Evolutionary conservation across 2,113 vertebrate species (phyloP), one percentile per base, ranked within the genome.

Genomic region (Xiphophorus maculatus): DNA sequence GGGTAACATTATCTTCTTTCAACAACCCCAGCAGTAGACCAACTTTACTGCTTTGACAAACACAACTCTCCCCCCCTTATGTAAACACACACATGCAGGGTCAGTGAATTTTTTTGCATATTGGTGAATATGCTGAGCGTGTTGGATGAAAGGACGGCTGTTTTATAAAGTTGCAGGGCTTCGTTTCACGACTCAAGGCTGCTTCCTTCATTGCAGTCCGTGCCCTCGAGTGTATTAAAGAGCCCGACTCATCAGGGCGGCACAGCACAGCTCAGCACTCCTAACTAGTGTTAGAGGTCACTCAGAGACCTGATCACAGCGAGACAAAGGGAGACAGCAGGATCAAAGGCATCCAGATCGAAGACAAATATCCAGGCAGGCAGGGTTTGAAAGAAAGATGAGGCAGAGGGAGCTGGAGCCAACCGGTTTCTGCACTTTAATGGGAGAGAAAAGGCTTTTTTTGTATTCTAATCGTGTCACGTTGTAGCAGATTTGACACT

Each of bases 291-390:
- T 51, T 58, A 81, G 83, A 92, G 86, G 89, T 90, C 86, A 77
- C 68, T 66, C 28, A 19, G 66, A 58, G 71, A 79, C 77, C 86
- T 70, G 82, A 87, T 83, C 75, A 40, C 63, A 71, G 74, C 63
- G 54, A 85, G 76, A 62, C 14, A 48, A 28, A 27, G 64, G 42
- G 40, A 60, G 83, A 84, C 89, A 67, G 81, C 80, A 69, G 76
- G 87, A 92, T 91, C 88, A 89, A 90, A 92, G 70, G 84, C 74
- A 51, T 61, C 81, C 7, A 10, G 51, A 77, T 66, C 0, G 4
- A 80, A 90, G 82, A 88, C 87, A 88, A 89, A 84, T 79, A 87
- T 86, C 65, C 76, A 78, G 60, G 0, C 13, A 82, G 84, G 74
- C 84, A 75, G 17, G 27, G 9, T 19, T 64, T 70, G 64, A 71